phyloP scores from a whole-genome alignment of 2,797 vertebrate genomes.

The Alauda arvensis region DNA sequence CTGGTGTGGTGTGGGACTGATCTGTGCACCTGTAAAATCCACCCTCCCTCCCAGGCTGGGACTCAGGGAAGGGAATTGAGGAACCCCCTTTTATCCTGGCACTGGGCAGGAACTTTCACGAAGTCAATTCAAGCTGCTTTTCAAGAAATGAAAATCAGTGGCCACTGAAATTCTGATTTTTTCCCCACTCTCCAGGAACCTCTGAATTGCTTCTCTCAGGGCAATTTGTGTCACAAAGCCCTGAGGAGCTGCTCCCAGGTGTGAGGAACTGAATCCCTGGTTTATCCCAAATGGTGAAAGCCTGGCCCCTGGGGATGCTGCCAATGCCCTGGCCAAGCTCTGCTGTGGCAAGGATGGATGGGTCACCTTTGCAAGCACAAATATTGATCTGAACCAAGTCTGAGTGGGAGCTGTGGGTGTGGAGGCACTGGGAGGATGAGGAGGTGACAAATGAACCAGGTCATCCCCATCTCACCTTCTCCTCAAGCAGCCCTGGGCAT shows the following conservation, averaged over 20 bases:
- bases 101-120: neutral
- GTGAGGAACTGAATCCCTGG: neutral
- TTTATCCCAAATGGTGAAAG: neutral
- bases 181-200: neutral
- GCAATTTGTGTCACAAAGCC: neutral
- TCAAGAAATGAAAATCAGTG: neutral
- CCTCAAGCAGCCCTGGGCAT: accelerated
- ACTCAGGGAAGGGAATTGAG: neutral
- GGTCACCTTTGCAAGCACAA: neutral
- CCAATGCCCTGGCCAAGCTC: neutral
- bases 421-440: neutral
- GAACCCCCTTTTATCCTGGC: neutral
- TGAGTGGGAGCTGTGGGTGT: accelerated
- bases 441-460: neutral
- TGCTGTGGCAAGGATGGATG: neutral
- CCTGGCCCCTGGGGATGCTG: neutral
- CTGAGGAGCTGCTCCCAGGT: neutral
- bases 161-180: neutral
- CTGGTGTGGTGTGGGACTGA: neutral
- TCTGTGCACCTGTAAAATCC: neutral
- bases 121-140: neutral
- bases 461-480: neutral
- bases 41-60: neutral
- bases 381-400: accelerated
- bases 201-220: neutral